A percentile compares a stretch with the other conserved stretches of the same genome.
Conservation (phyloP, 2,113 vertebrate species). For the Nettapus auritus region DNA sequence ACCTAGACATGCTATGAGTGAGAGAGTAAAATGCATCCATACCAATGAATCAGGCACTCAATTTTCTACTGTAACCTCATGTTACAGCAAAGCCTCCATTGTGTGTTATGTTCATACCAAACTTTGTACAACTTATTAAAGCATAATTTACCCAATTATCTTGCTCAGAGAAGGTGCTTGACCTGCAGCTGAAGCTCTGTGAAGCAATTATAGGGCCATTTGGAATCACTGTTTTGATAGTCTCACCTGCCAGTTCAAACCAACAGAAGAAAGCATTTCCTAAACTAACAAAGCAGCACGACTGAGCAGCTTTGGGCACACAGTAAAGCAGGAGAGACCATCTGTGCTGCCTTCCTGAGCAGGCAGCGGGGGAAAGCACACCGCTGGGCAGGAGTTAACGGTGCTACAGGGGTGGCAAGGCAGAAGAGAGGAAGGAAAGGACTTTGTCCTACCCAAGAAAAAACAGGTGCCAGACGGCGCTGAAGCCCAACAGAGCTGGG, state of each 20-base stretch:
- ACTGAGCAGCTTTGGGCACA: not conserved
- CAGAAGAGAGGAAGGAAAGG: not conserved
- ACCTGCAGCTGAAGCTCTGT: not conserved
- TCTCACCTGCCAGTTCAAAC: not conserved
- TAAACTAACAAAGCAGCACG: not conserved
- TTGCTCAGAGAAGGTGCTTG: slow-evolving; percentile 10
- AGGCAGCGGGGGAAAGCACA: not conserved
- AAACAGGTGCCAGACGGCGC: not conserved
- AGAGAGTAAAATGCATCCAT: not conserved
- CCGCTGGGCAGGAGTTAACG: not conserved
- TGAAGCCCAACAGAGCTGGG: not conserved
- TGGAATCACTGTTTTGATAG: not conserved
- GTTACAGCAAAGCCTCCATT: slow-evolving; percentile 6
- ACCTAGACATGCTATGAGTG: not conserved
- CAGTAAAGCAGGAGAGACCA: not conserved
- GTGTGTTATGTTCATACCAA: not conserved
- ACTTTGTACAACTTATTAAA: slow-evolving; percentile 11
- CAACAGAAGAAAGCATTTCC: not conserved
- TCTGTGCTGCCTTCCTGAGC: rapidly evolving
- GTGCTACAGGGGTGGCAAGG: rapidly evolving
- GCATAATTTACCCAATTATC: slow-evolving; percentile 17
- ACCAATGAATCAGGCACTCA: not conserved
- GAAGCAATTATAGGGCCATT: not conserved
- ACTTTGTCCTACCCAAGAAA: not conserved
- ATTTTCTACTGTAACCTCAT: not conserved